Conservation (phyloP, 1,140 invertebrate species). For the Drosophila teissieri region DNA sequence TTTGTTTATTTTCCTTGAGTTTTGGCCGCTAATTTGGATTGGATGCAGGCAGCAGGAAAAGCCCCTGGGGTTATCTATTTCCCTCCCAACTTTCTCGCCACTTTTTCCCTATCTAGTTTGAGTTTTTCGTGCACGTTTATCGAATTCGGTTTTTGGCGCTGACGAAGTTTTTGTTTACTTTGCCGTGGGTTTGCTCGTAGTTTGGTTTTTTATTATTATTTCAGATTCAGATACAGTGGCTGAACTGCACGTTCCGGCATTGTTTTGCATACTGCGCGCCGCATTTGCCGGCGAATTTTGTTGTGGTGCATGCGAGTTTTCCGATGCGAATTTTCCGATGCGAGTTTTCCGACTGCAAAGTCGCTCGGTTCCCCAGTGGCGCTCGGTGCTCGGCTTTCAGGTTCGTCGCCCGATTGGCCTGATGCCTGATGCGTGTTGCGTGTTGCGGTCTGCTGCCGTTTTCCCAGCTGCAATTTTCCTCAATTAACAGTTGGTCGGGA, state of each 20-base stretch:
- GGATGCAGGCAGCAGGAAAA: constrained; percentile 33
- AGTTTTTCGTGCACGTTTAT: constrained; percentile 16
- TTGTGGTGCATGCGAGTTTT: constrained; percentile 69
- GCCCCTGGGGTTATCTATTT: constrained; percentile 3
- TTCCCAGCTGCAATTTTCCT: constrained; percentile 56
- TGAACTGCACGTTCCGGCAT: constrained; percentile 79
- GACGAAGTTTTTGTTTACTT: constrained; percentile 29
- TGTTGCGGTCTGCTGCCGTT: constrained; percentile 43
- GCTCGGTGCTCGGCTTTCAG: constrained; percentile 52
- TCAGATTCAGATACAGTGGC: constrained; percentile 11
- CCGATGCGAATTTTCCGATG: constrained; percentile 53
- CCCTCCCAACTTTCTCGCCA: not conserved
- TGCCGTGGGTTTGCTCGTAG: constrained; percentile 3
- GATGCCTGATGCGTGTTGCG: constrained; percentile 59
- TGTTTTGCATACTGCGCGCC: constrained; percentile 79
- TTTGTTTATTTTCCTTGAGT: constrained; percentile 73
- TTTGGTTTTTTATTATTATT: not conserved
- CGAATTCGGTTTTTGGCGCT: constrained; percentile 12
- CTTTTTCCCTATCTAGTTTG: constrained; percentile 3
- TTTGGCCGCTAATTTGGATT: constrained; percentile 69
- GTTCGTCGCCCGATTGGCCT: constrained; percentile 67
- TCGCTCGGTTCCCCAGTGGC: constrained; percentile 19
- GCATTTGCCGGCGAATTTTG: constrained; percentile 77
- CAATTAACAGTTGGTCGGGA: constrained; percentile 47
- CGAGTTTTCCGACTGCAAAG: constrained; percentile 61